Percentiles rank a stretch among this genome's conserved stretches.
Conservation (phyloP, 2,888 invertebrate species). For the Nomada goodeniana region DNA sequence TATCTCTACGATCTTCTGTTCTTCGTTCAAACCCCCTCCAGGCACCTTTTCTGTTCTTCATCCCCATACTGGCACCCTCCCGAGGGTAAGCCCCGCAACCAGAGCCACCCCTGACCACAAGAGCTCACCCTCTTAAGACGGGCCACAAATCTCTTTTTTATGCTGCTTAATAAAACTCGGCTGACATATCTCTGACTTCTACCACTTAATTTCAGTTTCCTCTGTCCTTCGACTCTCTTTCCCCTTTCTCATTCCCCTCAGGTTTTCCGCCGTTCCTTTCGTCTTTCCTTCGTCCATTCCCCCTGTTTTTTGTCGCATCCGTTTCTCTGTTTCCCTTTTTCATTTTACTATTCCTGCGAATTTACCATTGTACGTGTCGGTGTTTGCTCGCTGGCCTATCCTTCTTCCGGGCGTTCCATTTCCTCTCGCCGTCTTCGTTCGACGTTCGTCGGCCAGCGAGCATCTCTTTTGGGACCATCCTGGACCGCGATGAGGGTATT, state of each 20-base stretch:
- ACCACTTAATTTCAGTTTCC: slow-evolving; percentile 82
- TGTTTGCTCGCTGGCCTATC: slow-evolving; percentile 10
- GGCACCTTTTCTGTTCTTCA: slow-evolving; percentile 67
- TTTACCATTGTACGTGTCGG: slow-evolving; percentile 5
- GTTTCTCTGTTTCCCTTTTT: not conserved
- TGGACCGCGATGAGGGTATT: slow-evolving; percentile 34
- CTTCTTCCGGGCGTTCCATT: not conserved
- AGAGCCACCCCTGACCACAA: slow-evolving; percentile 50
- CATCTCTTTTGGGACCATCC: slow-evolving; percentile 41
- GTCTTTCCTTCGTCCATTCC: not conserved
- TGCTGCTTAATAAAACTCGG: slow-evolving; percentile 83
- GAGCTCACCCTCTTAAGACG: slow-evolving; percentile 62
- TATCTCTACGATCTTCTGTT: slow-evolving; percentile 78
- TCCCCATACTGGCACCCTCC: slow-evolving; percentile 27
- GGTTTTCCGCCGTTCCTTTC: not conserved
- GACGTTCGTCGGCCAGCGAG: not conserved
- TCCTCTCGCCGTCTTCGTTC: not conserved
- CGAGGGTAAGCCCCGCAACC: slow-evolving; percentile 39
- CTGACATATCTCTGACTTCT: slow-evolving; percentile 84
- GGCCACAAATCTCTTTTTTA: slow-evolving; percentile 84
- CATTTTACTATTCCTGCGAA: not conserved
- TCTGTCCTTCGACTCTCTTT: not conserved
- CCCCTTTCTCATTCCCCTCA: too few species aligned
- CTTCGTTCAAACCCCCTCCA: slow-evolving; percentile 62
- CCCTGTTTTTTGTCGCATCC: not conserved